phyloP scores from a whole-genome alignment of 2,797 vertebrate species.

The Esox lucius region DNA sequence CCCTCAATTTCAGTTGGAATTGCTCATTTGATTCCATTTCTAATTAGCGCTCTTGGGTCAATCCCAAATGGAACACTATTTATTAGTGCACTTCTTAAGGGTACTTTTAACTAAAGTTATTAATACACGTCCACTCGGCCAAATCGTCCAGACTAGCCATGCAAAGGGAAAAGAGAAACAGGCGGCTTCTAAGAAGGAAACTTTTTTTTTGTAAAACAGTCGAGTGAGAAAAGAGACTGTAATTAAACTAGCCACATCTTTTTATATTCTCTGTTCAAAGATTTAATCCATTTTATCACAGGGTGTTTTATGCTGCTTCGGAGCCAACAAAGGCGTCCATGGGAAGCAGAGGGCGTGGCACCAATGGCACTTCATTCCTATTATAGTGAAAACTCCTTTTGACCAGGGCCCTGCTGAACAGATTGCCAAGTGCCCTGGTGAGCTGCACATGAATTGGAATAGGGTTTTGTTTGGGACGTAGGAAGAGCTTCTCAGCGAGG shows the following conservation, averaged over 20 bases:
- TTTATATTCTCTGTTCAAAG: constrained; percentile 24
- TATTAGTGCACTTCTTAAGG: no score
- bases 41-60: no score
- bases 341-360: not conserved
- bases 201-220: no score
- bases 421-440: not conserved
- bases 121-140: no score
- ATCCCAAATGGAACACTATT: no score
- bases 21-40: no score
- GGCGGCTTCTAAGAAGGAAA: no score
- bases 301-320: constrained; percentile 26
- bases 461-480: constrained; percentile 1
- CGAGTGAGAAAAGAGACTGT: not conserved
- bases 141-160: not conserved
- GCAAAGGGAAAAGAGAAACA: not conserved
- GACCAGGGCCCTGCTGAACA: not conserved
- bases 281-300: constrained; percentile 36
- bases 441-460: not conserved
- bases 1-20: no score
- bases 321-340: constrained; percentile 10
- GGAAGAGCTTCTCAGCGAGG: constrained; percentile 38
- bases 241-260: constrained; percentile 6
- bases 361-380: not conserved
- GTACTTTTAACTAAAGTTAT: no score
- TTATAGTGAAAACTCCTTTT: not conserved